These are phyloP conservation scores for Parapsyche elsis DNA, from an alignment of 1,140 invertebrate genomes.

Conservation along the genomic window DNA sequence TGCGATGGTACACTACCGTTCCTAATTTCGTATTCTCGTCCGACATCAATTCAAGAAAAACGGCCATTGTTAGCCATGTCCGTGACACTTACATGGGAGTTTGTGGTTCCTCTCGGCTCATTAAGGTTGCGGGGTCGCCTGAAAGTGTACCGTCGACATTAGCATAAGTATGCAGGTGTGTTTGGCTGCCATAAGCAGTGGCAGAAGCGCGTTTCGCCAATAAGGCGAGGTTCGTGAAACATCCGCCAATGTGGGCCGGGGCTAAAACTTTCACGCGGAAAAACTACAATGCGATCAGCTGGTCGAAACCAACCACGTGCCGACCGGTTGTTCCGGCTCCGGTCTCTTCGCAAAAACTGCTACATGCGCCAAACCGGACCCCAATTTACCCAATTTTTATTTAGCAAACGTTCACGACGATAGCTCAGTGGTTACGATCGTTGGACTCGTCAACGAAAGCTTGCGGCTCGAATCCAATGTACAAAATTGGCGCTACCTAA, in stretches of 20 bases:
- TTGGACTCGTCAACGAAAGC: no score
- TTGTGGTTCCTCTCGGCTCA: conserved; percentile 12
- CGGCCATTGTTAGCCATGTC: neutral
- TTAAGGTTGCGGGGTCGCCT: conserved; percentile 48
- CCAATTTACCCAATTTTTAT: no score
- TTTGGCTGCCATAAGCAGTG: no score
- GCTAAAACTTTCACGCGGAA: neutral
- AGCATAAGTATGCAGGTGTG: conserved; percentile 50
- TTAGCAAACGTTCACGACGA: no score
- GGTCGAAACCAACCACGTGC: conserved; percentile 11
- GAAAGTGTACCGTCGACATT: conserved; percentile 45
- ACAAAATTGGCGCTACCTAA: no score
- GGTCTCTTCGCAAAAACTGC: no score
- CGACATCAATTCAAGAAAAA: neutral
- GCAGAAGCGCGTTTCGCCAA: no score
- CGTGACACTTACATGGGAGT: neutral
- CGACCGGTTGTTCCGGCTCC: neutral
- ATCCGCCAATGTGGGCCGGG: conserved; percentile 5
- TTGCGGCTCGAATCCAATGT: no score
- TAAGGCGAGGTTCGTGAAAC: neutral
- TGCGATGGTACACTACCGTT: no score
- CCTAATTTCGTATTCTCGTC: no score
- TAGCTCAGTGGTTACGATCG: no score
- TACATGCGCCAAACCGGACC: no score
- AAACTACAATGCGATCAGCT: neutral